A percentile compares a stretch with the other conserved stretches of the same genome.
Conservation (phyloP, 2,797 vertebrate genomes). For the Acanthurus leucopareius region DNA sequence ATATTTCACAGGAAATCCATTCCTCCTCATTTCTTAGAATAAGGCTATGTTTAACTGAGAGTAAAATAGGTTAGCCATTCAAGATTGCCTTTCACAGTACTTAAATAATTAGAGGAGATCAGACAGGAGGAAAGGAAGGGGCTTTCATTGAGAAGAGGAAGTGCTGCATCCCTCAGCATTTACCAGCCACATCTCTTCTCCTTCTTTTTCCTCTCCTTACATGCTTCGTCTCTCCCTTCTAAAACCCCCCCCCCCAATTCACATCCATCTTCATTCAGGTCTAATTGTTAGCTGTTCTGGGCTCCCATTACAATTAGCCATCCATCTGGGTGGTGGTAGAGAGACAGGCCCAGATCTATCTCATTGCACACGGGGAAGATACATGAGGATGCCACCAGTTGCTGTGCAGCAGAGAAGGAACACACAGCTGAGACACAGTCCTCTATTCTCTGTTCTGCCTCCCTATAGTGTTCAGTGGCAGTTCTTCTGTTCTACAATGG, state of each 20-base stretch:
- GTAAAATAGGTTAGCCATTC: conserved; percentile 53
- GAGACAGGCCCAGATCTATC: conserved; percentile 65
- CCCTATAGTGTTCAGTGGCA: neutral
- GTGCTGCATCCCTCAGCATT: conserved; percentile 43
- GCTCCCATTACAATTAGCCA: conserved; percentile 79
- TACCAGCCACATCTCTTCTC: conserved; percentile 33
- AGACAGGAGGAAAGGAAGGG: conserved; percentile 31
- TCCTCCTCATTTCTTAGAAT: conserved; percentile 65
- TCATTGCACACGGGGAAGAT: conserved; percentile 56
- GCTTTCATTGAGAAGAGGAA: conserved; percentile 33
- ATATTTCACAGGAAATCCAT: conserved; percentile 58
- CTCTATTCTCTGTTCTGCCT: conserved; percentile 1
- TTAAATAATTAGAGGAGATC: conserved; percentile 40
- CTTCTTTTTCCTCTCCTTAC: conserved; percentile 18
- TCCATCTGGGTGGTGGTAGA: conserved; percentile 74
- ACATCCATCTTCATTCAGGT: conserved; percentile 78
- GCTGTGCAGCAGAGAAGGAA: conserved; percentile 30
- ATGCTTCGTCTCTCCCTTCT: conserved; percentile 1
- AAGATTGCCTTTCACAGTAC: conserved; percentile 61
- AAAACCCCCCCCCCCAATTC: conserved; percentile 9
- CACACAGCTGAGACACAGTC: conserved; percentile 12
- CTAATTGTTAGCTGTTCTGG: conserved; percentile 78
- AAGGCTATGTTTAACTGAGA: conserved; percentile 63
- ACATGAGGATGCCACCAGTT: conserved; percentile 63
- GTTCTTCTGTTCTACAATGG: conserved; percentile 22